A percentile compares a stretch with the other conserved stretches of the same genome.
phyloP scores from a whole-genome alignment of 1,140 invertebrate genomes.

The Platyscapa corneri region DNA sequence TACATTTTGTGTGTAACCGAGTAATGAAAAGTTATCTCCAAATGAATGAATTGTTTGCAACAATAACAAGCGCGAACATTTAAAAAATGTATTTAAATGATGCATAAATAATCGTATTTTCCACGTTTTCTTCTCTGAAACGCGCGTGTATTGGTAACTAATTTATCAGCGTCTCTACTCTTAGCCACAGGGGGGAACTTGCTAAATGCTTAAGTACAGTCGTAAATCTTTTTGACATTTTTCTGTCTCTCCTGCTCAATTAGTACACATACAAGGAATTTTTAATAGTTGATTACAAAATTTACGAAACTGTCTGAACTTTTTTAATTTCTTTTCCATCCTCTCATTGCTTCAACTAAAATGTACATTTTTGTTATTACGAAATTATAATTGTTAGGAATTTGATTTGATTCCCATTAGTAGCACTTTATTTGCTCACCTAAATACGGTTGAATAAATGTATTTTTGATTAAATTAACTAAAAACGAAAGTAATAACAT shows the following conservation, averaged over 20 bases:
- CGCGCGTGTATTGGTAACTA: constrained; percentile 59
- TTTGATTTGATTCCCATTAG: no score
- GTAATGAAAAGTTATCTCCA: neutral
- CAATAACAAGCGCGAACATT: neutral
- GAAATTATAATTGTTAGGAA: no score
- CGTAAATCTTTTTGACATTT: constrained; percentile 66
- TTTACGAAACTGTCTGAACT: constrained; percentile 6
- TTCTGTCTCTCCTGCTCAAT: constrained; percentile 47
- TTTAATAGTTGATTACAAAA: constrained; percentile 23
- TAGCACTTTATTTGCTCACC: no score
- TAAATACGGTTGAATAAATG: no score
- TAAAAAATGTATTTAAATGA: neutral
- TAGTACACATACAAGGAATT: constrained; percentile 35
- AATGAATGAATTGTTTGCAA: neutral
- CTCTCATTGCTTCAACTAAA: neutral
- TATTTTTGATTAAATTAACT: no score
- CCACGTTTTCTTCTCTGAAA: neutral
- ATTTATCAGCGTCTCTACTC: constrained; percentile 65
- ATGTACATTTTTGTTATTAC: neutral
- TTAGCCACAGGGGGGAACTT: constrained; percentile 54
- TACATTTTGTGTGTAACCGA: neutral
- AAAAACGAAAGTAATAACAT: no score
- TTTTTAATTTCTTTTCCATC: neutral
- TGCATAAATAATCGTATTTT: constrained; percentile 5
- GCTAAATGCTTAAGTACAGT: constrained; percentile 67